Evolutionary conservation across 2,888 invertebrate species (phyloP).

Genomic region (Sphinx pinastri): DNA sequence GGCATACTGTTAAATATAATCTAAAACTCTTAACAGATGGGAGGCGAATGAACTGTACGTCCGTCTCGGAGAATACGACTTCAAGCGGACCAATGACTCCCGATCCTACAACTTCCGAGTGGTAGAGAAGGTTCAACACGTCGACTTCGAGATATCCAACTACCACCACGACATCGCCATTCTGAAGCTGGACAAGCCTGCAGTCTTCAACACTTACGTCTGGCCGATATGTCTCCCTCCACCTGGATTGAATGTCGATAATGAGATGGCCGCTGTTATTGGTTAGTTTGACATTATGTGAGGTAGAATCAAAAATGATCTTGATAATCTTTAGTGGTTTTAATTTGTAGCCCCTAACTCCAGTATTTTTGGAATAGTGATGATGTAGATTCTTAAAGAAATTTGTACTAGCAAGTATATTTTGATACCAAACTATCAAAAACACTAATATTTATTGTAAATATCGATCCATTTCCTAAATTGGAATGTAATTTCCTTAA

Average conservation of each 20-base stretch:
- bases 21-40: slow-evolving; percentile 65
- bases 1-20: too few species aligned
- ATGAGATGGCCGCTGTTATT: slow-evolving; percentile 86
- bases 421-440: too few species aligned
- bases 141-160: slow-evolving; percentile 86
- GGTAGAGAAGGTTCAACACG: slow-evolving; percentile 86
- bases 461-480: background rate
- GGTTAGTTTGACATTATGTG: slow-evolving; percentile 64
- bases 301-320: too few species aligned
- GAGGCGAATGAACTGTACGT: slow-evolving; percentile 86
- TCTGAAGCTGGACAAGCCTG: slow-evolving; percentile 86
- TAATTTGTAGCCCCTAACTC: too few species aligned
- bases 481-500: background rate
- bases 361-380: too few species aligned
- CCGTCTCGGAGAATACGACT: slow-evolving; percentile 93
- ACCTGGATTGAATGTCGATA: slow-evolving; percentile 82
- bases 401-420: too few species aligned
- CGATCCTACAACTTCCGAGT: slow-evolving; percentile 88
- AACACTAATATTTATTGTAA: too few species aligned
- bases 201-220: slow-evolving; percentile 89
- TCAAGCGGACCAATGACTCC: slow-evolving; percentile 86
- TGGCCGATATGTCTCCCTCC: slow-evolving; percentile 94
- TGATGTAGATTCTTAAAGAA: too few species aligned
- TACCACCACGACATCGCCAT: slow-evolving; percentile 92
- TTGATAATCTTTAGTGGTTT: too few species aligned